A percentile compares a stretch with the other conserved stretches of the same genome.
These are phyloP conservation scores for Drosophila merina DNA, from an alignment of 2,888 invertebrate genomes.

Conservation along the genomic window DNA sequence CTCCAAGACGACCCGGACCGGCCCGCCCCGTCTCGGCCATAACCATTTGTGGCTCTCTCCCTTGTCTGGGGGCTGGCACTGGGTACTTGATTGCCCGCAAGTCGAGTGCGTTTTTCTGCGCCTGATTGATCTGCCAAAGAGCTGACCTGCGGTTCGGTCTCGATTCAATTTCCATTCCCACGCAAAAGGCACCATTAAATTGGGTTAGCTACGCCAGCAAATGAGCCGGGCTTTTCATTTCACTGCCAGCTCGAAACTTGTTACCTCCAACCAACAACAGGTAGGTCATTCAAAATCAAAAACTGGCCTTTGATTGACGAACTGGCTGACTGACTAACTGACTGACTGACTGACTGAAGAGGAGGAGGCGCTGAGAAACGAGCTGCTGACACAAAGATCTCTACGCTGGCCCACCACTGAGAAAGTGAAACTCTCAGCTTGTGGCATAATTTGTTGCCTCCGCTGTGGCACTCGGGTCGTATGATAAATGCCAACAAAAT, in stretches of 20 bases:
- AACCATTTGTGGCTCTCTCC: slow-evolving; percentile 50
- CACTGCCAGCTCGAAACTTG: slow-evolving; percentile 44
- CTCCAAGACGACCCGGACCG: slow-evolving; percentile 49
- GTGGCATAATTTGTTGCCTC: slow-evolving; percentile 63
- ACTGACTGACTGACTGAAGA: slow-evolving; percentile 27
- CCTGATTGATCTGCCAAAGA: slow-evolving; percentile 59
- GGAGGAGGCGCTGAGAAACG: slow-evolving; percentile 1
- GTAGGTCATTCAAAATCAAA: slow-evolving; percentile 60
- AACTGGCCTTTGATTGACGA: slow-evolving; percentile 43
- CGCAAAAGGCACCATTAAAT: slow-evolving; percentile 66
- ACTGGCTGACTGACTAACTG: slow-evolving; percentile 39
- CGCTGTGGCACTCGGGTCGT: slow-evolving; percentile 46
- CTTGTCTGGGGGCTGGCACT: slow-evolving; percentile 42
- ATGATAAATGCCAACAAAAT: slow-evolving; percentile 68
- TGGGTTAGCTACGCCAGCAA: slow-evolving; percentile 50
- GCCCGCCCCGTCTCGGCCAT: slow-evolving; percentile 35
- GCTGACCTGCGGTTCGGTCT: slow-evolving; percentile 40
- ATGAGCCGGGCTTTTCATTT: slow-evolving; percentile 45
- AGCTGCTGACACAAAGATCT: slow-evolving; percentile 20
- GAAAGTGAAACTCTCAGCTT: slow-evolving; percentile 68
- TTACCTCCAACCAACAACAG: slow-evolving; percentile 48
- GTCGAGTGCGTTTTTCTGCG: slow-evolving; percentile 30
- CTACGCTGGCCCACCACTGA: slow-evolving; percentile 54
- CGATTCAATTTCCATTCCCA: slow-evolving; percentile 52
- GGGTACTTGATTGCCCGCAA: slow-evolving; percentile 44